phyloP scores from a whole-genome alignment of 2,797 vertebrate genomes.

The Rhinogobio ventralis region DNA sequence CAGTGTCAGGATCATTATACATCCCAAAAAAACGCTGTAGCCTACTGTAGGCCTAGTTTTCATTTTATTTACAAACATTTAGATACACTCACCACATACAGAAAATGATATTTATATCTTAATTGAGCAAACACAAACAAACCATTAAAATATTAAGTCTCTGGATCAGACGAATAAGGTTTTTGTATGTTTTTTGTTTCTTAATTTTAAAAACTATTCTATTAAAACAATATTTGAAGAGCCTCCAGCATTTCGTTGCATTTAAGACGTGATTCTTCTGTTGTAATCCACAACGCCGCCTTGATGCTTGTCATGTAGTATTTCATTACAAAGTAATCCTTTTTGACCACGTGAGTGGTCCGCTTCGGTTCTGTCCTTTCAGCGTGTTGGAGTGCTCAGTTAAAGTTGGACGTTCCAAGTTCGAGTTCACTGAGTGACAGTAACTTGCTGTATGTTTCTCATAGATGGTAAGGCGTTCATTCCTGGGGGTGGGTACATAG shows the following conservation, averaged over 20 bases:
- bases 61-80: conserved; percentile 76
- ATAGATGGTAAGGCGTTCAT: conserved; percentile 87
- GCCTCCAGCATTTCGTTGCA: conserved; percentile 77
- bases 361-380: conserved; percentile 66
- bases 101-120: conserved; percentile 82
- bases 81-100: conserved; percentile 74
- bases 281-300: conserved; percentile 65
- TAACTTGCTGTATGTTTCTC: conserved; percentile 88
- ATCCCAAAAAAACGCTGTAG: conserved; percentile 61
- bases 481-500: conserved; percentile 83
- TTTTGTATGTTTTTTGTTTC: conserved; percentile 62
- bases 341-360: conserved; percentile 46
- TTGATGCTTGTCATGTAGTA: conserved; percentile 61
- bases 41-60: conserved; percentile 60
- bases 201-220: conserved; percentile 79
- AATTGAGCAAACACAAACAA: conserved; percentile 75
- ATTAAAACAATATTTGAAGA: conserved; percentile 81
- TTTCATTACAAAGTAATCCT: conserved; percentile 57
- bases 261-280: conserved; percentile 64
- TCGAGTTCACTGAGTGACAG: conserved; percentile 81
- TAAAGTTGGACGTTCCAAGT: conserved; percentile 70
- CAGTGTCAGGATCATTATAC: conserved; percentile 29
- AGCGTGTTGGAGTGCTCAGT: conserved; percentile 82
- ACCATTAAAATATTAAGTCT: conserved; percentile 76
- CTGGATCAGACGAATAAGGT: conserved; percentile 70